Conservation (phyloP, 2,797 vertebrate genomes). For the Squalus acanthias region DNA sequence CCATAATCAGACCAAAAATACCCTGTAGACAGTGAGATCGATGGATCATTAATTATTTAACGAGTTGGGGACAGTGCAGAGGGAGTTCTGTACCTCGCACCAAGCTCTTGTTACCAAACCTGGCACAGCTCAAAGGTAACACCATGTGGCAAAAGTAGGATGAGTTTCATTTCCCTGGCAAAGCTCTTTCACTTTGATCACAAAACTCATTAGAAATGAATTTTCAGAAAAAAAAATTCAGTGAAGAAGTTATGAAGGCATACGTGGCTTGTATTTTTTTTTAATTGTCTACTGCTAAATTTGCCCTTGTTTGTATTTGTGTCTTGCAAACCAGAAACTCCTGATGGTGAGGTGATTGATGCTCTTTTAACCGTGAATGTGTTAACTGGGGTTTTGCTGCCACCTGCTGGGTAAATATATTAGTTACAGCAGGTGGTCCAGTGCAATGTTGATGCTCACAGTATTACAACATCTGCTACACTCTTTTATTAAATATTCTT, state of each 20-base stretch:
- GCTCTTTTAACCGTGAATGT: not conserved
- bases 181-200: too few species aligned
- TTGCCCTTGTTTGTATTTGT: not conserved
- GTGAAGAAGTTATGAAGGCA: not conserved
- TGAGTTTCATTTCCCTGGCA: not conserved
- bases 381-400: not conserved
- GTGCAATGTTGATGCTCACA: not conserved
- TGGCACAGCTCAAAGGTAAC: not conserved
- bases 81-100: not conserved
- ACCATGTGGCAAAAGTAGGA: not conserved
- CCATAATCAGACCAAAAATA: not conserved
- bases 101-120: not conserved
- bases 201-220: too few species aligned
- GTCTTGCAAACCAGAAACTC: too few species aligned
- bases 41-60: not conserved
- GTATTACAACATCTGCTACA: not conserved
- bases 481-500: not conserved
- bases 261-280: not conserved
- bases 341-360: too few species aligned
- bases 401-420: not conserved
- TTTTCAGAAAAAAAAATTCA: too few species aligned
- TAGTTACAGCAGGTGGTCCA: not conserved
- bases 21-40: too few species aligned
- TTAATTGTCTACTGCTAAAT: not conserved
- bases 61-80: not conserved